phyloP scores from a whole-genome alignment of 2,797 vertebrate genomes.

The Chloroceryle amazona region DNA sequence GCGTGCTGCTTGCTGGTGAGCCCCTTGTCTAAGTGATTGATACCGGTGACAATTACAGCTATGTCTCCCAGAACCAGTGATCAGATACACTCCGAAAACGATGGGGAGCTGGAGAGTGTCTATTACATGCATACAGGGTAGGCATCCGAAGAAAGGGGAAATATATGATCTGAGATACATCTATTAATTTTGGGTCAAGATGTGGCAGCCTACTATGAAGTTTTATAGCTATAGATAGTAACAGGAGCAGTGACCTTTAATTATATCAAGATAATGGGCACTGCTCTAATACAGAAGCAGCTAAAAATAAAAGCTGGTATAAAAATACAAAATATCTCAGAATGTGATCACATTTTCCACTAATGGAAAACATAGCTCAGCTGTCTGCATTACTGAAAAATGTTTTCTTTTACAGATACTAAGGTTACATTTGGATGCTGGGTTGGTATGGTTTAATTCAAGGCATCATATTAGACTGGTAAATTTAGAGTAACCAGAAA shows the following conservation, averaged over 20 bases:
- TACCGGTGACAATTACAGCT: background rate
- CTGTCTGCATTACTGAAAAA: background rate
- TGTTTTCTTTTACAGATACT: constrained; percentile 18
- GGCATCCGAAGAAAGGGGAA: background rate
- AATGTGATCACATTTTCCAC: constrained; percentile 66
- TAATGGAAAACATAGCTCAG: constrained; percentile 57
- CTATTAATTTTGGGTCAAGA: constrained; percentile 34
- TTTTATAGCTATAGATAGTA: constrained; percentile 47
- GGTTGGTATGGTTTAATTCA: background rate
- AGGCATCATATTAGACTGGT: background rate
- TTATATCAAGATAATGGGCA: constrained; percentile 61
- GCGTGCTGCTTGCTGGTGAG: background rate
- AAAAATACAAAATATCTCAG: constrained; percentile 53
- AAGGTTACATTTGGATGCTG: background rate
- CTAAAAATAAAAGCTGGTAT: constrained; percentile 60
- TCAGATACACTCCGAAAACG: background rate
- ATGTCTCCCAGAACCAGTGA: background rate
- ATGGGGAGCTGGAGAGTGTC: background rate
- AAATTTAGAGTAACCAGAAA: background rate
- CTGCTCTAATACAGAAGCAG: constrained; percentile 39
- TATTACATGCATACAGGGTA: accelerated
- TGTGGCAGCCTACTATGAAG: background rate
- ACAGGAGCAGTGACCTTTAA: constrained; percentile 66
- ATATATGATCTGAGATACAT: background rate
- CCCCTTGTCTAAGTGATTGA: accelerated